phyloP scores from a whole-genome alignment of 2,797 vertebrate genomes.

The Leptodactylus fallax region DNA sequence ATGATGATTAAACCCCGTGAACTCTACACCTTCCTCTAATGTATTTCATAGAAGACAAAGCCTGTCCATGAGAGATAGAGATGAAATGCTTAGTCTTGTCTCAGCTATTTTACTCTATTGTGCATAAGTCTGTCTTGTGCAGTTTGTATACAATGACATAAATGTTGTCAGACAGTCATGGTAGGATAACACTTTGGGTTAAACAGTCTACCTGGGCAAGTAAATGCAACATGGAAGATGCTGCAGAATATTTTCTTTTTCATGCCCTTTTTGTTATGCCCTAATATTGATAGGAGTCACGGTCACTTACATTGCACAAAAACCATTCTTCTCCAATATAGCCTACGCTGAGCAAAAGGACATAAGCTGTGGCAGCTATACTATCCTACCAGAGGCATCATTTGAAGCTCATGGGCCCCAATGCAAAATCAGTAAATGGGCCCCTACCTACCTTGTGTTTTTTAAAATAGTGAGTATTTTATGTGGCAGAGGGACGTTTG shows the following conservation, averaged over 20 bases:
- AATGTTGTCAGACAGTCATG: no score
- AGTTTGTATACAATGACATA: neutral
- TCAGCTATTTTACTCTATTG: neutral
- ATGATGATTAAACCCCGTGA: neutral
- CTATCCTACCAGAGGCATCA: no score
- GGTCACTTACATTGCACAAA: neutral
- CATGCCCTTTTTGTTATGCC: neutral
- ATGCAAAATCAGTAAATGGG: no score
- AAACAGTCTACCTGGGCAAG: neutral
- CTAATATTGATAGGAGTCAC: neutral
- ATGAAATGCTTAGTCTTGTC: neutral
- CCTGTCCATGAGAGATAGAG: neutral
- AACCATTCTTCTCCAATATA: neutral
- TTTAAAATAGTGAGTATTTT: no score
- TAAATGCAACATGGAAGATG: neutral
- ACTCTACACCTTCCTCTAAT: conserved; percentile 23
- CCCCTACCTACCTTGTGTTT: no score
- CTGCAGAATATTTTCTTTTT: neutral
- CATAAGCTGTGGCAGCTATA: neutral
- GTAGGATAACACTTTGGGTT: no score
- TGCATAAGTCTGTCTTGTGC: neutral
- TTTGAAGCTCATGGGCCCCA: no score
- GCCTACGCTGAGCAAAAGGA: neutral
- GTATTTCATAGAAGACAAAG: conserved; percentile 20
- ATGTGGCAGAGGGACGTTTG: no score